A percentile compares a stretch with the other conserved stretches of the same genome.
Conservation (phyloP, 2,113 vertebrate genomes). For the Burhinus bistriatus region DNA sequence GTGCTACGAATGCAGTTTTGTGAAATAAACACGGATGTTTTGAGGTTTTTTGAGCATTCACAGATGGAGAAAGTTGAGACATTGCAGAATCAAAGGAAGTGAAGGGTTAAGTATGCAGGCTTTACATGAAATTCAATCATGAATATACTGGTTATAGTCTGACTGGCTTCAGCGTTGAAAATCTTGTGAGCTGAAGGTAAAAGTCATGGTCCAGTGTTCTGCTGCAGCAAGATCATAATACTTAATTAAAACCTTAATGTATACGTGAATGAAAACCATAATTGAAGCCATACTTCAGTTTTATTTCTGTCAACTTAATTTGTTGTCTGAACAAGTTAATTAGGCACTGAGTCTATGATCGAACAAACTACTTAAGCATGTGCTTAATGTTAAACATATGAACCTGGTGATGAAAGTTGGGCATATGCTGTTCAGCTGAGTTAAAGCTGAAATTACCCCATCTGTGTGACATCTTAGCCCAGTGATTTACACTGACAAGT, state of each 20-base stretch:
- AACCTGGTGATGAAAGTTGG: neutral
- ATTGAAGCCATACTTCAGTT: neutral
- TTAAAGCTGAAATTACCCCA: neutral
- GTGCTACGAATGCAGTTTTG: neutral
- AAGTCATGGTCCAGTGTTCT: neutral
- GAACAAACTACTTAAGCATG: neutral
- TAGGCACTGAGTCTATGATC: neutral
- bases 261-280: neutral
- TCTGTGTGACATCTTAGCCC: neutral
- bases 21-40: neutral
- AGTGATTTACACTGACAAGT: neutral
- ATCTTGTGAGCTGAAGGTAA: neutral
- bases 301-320: neutral
- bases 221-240: neutral
- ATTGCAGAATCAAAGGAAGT: neutral
- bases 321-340: neutral
- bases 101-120: neutral
- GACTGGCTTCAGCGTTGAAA: neutral
- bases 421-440: neutral
- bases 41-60: neutral
- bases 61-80: neutral
- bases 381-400: neutral
- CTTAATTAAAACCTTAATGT: neutral
- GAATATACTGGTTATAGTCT: neutral
- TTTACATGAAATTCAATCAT: neutral